phyloP scores from a whole-genome alignment of 2,888 invertebrate species.

The Heliconius ismenius region DNA sequence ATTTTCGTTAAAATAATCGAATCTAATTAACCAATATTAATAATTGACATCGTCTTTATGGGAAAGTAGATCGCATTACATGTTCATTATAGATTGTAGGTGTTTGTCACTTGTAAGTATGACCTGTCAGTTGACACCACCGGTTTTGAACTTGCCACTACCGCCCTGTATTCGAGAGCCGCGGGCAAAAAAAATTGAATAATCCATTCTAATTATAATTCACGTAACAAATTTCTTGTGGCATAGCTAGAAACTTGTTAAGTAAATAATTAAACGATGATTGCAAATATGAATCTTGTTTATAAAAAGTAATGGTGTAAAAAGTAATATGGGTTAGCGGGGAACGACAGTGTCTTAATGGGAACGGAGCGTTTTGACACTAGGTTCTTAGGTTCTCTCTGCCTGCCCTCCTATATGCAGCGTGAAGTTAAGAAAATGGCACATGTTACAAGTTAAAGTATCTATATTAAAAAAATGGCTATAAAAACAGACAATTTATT shows the following conservation, averaged over 20 bases:
- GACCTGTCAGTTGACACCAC: constrained; percentile 7
- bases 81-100: background rate
- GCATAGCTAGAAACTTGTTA: background rate
- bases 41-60: background rate
- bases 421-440: too few species aligned
- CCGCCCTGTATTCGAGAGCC: background rate
- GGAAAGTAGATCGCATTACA: background rate
- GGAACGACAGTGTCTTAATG: too few species aligned
- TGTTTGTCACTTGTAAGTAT: background rate
- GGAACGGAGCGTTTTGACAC: too few species aligned
- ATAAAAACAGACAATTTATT: too few species aligned
- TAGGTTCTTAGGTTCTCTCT: too few species aligned
- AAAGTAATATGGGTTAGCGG: too few species aligned
- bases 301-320: background rate
- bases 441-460: too few species aligned
- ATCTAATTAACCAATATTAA: background rate
- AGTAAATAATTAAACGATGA: background rate
- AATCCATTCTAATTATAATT: constrained; percentile 12
- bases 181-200: constrained; percentile 13
- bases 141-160: constrained; percentile 6
- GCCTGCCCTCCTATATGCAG: too few species aligned
- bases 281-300: background rate
- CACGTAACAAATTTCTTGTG: background rate
- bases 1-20: background rate
- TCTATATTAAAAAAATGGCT: too few species aligned